phyloP scores from a whole-genome alignment of 2,888 invertebrate species.

The Hyposoter didymator region DNA sequence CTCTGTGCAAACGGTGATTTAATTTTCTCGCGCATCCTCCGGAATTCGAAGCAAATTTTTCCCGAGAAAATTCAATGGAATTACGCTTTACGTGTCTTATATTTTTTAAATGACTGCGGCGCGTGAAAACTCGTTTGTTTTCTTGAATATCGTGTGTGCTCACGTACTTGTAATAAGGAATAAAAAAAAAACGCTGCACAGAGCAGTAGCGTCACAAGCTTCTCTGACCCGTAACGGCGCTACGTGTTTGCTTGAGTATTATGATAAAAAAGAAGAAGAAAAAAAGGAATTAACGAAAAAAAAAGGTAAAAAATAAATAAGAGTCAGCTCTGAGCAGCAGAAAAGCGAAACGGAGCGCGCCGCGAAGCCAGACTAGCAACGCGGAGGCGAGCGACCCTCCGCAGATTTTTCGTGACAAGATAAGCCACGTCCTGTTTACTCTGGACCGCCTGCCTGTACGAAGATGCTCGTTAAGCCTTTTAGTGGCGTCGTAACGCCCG shows the following conservation, averaged over 20 bases:
- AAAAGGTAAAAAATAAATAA: conserved; percentile 60
- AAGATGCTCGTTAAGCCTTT: conserved; percentile 84
- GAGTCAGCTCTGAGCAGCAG: conserved; percentile 70
- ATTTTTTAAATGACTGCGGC: conserved; percentile 32
- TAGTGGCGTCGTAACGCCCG: conserved; percentile 81
- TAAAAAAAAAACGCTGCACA: conserved; percentile 60
- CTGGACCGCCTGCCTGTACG: conserved; percentile 78
- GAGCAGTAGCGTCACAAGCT: conserved; percentile 43
- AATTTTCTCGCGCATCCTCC: background rate
- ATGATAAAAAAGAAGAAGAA: conserved; percentile 57
- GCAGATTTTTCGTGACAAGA: conserved; percentile 84
- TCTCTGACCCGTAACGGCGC: conserved; percentile 57
- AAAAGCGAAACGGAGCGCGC: conserved; percentile 63
- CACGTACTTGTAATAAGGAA: conserved; percentile 63
- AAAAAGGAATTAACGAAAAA: conserved; percentile 40
- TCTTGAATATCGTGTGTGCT: conserved; percentile 36
- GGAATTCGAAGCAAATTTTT: background rate
- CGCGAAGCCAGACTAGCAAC: conserved; percentile 64
- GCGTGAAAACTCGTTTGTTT: conserved; percentile 51
- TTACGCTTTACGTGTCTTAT: background rate
- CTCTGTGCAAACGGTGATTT: background rate
- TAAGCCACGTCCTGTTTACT: conserved; percentile 84
- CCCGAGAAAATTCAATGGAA: background rate
- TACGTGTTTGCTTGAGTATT: conserved; percentile 76
- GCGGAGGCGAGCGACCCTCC: conserved; percentile 74